Base-by-base conservation (phyloP, 23 tunicate genomes). In the Oikopleura vanhoeffeni region DNA sequence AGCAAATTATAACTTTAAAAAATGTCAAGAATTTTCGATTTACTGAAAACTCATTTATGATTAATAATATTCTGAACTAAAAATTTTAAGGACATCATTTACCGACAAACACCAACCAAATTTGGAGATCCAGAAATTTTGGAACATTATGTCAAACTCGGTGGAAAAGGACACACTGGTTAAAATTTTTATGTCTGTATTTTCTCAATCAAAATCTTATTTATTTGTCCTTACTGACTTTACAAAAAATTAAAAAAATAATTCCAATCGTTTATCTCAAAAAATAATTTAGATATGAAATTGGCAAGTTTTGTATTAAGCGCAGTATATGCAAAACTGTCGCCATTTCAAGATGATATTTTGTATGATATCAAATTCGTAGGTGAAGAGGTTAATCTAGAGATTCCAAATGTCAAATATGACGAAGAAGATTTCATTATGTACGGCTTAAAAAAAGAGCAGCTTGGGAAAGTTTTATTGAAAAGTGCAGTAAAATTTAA, bases 341-440 rank as follows among this genome's bases (percentile, higher is more conserved):
- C 89, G 36, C 89, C 95, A 0, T 85, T 87, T 1, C 57, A 75
- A 40, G 96, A 91, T 86, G 91, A 91, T 64, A 86, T 91, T 83
- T 76, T 84, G 38, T 91, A 76, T 79, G 41, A 76, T 41, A 28
- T 85, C 8, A 85, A 76, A n/a, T 85, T 85, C 85, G 84, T 75
- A 1, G 39, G 40, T 0, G 67, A 49, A 41, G 18, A 84, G 39
- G 13, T 39, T 32, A n/a, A 41, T 24, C 34, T 41, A 84, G 86
- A 67, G 18, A 40, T n/a, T 64, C 40, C 86, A n/a, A 41, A 35
- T 28, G 76, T 39, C 18, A 41, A 84, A 41, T 86, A 86, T 39
- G 64, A 8, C n/a, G 76, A 86, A n/a, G 94, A 88, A 8, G 85
- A 95, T 41, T 18, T 95, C 8, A 41, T 89, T 57, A 84, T 85